Evolutionary conservation across 2,113 vertebrate genomes (phyloP), one percentile per base, ranked within the genome.

Genomic region (Geococcyx californianus): DNA sequence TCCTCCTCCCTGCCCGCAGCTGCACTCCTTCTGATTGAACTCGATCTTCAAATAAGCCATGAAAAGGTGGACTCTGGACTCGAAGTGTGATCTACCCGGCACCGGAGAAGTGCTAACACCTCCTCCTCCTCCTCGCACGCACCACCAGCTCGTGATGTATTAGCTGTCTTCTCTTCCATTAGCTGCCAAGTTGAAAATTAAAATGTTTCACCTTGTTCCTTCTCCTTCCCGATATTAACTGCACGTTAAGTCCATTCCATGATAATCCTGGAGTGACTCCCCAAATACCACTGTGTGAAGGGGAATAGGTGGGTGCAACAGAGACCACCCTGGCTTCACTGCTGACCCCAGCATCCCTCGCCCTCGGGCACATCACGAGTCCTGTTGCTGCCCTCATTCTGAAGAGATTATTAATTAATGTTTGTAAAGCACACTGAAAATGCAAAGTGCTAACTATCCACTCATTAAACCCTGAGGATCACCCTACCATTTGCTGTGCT

Each of bases 361-460:
- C 67, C 47, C 75, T 51, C 6, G 2, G 67, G 20, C 16, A 49
- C 4, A 1, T 1, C 13, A 19, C 8, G 23, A 83, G 85, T 49
- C 66, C 58, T 60, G 29, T 15, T 83, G 45, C 82, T 90, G 87
- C 38, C 83, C 76, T 84, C 51, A 24, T 89, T 84, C 88, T 67
- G 28, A 25, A 34, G 49, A 92, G 83, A 73, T 92, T 36, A 95
- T 86, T 90, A 78, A 88, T 92, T 90, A 23, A 90, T 84, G 64
- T 31, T 49, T 78, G 90, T 75, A 93, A 97, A 84, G 76, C 68
- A 89, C 73, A 78, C 26, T 54, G 73, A 40, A 88, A 93, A 89
- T 78, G 68, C 68, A 72, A 77, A 91, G 79, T 58, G 76, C 73
- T 93, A 56, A 80, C 90, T 52, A 80, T 59, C 42, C 60, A 49